These are phyloP conservation scores for Maniola hyperantus DNA, from an alignment of 2,888 invertebrate species.

Conservation along the genomic window DNA sequence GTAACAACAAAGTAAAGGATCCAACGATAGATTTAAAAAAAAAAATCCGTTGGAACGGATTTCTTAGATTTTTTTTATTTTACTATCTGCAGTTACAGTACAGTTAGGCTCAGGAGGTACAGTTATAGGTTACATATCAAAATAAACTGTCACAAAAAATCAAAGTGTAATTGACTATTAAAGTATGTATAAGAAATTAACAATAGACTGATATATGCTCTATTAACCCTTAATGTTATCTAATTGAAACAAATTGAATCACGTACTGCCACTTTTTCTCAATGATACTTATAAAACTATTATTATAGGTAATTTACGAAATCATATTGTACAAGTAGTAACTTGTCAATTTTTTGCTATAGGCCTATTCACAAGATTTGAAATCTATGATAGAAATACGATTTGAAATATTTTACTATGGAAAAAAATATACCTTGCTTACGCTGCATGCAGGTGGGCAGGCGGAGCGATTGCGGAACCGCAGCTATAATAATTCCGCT, in stretches of 20 bases:
- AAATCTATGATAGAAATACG: too few relatives aligned
- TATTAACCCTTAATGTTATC: conserved; percentile 8
- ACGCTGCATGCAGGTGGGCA: too few relatives aligned
- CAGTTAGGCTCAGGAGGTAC: too few relatives aligned
- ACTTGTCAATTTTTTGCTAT: neutral
- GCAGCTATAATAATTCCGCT: too few relatives aligned
- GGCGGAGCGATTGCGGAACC: too few relatives aligned
- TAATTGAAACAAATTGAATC: conserved; percentile 13
- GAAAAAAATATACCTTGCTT: neutral
- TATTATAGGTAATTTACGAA: neutral
- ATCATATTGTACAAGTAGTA: neutral
- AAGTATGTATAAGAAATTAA: neutral
- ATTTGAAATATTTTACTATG: neutral
- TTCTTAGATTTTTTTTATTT: too few relatives aligned
- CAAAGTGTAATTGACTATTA: neutral
- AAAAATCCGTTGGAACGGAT: too few relatives aligned
- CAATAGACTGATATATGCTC: conserved; percentile 9
- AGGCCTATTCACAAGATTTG: neutral
- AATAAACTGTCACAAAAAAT: neutral
- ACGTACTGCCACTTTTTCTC: conserved; percentile 12
- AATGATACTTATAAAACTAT: neutral
- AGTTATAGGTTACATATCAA: too few relatives aligned
- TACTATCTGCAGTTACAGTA: too few relatives aligned
- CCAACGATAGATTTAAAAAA: too few relatives aligned
- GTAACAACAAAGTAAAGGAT: too few relatives aligned